Base-by-base conservation (phyloP, 1,140 invertebrate genomes). In the Mactra quadrangularis region DNA sequence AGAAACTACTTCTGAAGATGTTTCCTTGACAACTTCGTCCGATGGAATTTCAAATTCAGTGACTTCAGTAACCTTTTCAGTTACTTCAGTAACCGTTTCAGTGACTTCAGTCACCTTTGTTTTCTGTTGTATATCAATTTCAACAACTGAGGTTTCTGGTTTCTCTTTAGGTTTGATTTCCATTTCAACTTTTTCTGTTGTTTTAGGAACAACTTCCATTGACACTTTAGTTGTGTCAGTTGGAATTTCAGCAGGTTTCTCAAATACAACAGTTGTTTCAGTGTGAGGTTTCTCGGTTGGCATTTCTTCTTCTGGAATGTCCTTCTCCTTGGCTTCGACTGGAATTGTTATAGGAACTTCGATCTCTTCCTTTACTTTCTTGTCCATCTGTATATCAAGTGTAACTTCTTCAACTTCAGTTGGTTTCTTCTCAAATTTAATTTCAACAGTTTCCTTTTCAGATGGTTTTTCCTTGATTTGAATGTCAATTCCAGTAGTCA, bases 21-120 rank as follows among this genome's bases (percentile, higher is more conserved):
- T 62, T 60, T 62, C 55, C 35, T 35, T 66, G 0, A 52, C 13
- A 66, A 22, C 38, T 22, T 41, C 19, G 22, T 75, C 79, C 38
- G 57, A n/a, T 50, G 82, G 71, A 57, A 85, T 53, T 17, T 87
- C 81, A 64, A 62, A 27, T 31, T 62, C 70, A 31, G 55, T 60
- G 13, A 38, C 66, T 52, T 82, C 78, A 31, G 38, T 71, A 0
- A 72, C 62, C 27, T 11, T 50, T 52, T 25, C 33, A 31, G 17
- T 71, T 15, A 41, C 29, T 31, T 52, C 68, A 29, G 50, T 41
- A 31, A 52, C 52, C 17, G 13, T 57, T 31, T 71, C 47, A 3
- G 31, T 71, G 27, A 35, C n/a, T 19, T 52, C 66, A 33, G 68
- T 72, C 9, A 47, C 31, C 33, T 45, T 72, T 35, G 35, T 74